Evolutionary conservation across 2,113 vertebrate genomes (phyloP), one percentile per base, ranked within the genome.

Genomic region (Bostrychus sinensis): DNA sequence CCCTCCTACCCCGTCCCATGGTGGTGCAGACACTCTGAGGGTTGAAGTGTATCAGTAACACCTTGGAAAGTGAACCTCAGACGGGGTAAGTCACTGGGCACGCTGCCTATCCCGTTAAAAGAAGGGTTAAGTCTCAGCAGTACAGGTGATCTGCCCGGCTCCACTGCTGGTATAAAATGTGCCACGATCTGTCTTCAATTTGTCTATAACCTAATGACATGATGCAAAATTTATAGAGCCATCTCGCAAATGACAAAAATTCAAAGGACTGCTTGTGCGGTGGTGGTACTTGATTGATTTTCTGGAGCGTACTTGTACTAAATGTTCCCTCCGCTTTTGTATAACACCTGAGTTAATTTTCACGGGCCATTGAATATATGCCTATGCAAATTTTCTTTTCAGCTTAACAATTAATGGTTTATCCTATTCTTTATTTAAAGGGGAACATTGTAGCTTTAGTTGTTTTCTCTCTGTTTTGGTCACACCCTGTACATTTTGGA

Each of bases 41-140:
- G 60, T 62, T 69, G 23, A 82, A 62, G 68, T 72, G 71, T 86
- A 88, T 89, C 82, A 30, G 77, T 87, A 62, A 86, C 87, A 82
- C 84, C 75, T 74, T 60, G 81, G 81, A 86, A 86, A 89, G 80
- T 78, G 80, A 86, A 83, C 75, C 59, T 3, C 20, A 70, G 70
- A 59, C 45, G 11, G 39, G 62, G 41, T 55, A 67, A 78, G 76
- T 65, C 59, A 12, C 28, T 39, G 57, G 65, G 48, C 36, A 16
- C 19, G 26, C 42, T 2, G 46, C 74, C 70, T 66, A 57, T 58
- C 70, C 65, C 32, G 63, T 64, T 48, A 20, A 48, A 70, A 62
- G 58, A 26, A 53, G 50, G 81, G 75, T 68, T 76, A 59, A 81
- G 72, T 61, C 61, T 57, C 57, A 72, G 55, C 30, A 20, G 55